These are phyloP conservation scores for Centroberyx gerrardi DNA, from an alignment of 2,797 vertebrate genomes.

Conservation along the genomic window DNA sequence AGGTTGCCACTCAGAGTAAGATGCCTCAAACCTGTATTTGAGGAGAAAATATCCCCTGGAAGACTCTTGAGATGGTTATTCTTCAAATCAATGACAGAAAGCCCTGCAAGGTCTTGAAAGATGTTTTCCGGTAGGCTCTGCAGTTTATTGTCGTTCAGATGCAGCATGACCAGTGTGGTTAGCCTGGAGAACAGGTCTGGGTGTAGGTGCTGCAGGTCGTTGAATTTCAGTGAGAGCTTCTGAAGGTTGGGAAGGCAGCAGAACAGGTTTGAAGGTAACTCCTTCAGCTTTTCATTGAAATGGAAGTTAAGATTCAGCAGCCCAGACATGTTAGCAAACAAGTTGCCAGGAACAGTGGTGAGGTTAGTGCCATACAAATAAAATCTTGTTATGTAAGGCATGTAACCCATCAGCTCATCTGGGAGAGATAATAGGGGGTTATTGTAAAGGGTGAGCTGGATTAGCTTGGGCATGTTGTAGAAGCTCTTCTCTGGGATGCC, in stretches of 20 bases:
- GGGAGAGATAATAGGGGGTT: conserved; percentile 90
- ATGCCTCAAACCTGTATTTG: conserved; percentile 33
- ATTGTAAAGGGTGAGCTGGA: conserved; percentile 84
- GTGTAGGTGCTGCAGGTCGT: conserved; percentile 81
- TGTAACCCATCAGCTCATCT: conserved; percentile 88
- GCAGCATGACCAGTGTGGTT: conserved; percentile 72
- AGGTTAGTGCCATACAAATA: conserved; percentile 89
- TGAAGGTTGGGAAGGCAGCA: conserved; percentile 83
- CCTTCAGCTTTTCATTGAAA: conserved; percentile 81
- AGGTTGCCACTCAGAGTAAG: conserved; percentile 83
- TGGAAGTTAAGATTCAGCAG: conserved; percentile 85
- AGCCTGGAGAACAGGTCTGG: conserved; percentile 85
- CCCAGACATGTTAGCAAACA: conserved; percentile 91
- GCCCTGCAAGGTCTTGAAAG: conserved; percentile 77
- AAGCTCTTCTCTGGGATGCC: conserved; percentile 86
- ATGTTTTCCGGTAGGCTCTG: conserved; percentile 78
- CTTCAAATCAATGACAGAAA: conserved; percentile 77
- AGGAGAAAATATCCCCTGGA: conserved; percentile 73
- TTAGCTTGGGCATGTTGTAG: conserved; percentile 84
- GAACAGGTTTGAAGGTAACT: conserved; percentile 86
- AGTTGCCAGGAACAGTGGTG: conserved; percentile 86
- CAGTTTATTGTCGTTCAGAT: conserved; percentile 84
- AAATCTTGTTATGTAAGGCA: conserved; percentile 85
- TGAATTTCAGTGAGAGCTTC: conserved; percentile 85
- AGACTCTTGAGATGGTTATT: conserved; percentile 74